Conservation (phyloP, 2,797 vertebrate species). For the Sebastiscus albofasciatus region DNA sequence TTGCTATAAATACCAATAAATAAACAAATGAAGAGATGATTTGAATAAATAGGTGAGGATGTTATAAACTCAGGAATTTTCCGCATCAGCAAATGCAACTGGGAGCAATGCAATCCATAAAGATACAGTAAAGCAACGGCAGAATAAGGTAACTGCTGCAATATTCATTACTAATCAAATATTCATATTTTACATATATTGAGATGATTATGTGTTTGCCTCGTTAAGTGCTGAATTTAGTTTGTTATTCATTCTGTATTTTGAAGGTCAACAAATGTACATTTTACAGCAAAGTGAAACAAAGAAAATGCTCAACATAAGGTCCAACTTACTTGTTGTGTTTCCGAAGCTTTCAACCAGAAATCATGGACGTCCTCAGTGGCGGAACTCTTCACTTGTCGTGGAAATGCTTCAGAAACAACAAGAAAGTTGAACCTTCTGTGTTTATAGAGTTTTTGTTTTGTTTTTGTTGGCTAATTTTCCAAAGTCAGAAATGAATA, state of each 20-base stretch:
- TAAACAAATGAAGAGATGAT: neutral
- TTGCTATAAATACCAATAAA: neutral
- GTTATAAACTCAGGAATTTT: neutral
- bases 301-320: neutral
- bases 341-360: neutral
- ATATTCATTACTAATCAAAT: constrained; percentile 8
- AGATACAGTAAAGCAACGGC: neutral
- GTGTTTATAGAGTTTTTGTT: neutral
- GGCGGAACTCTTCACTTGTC: neutral
- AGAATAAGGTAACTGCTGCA: neutral
- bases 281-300: neutral
- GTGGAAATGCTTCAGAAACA: neutral
- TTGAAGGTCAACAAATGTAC: neutral
- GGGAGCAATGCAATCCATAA: neutral
- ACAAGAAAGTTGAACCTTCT: neutral
- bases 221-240: neutral
- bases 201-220: neutral
- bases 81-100: neutral
- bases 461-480: neutral
- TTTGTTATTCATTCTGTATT: neutral
- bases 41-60: neutral
- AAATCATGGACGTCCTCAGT: neutral
- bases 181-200: neutral
- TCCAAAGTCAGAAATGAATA: neutral
- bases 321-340: neutral